These are phyloP conservation scores for Paramisgurnus dabryanus DNA, from an alignment of 2,113 vertebrate genomes.

Conservation along the genomic window DNA sequence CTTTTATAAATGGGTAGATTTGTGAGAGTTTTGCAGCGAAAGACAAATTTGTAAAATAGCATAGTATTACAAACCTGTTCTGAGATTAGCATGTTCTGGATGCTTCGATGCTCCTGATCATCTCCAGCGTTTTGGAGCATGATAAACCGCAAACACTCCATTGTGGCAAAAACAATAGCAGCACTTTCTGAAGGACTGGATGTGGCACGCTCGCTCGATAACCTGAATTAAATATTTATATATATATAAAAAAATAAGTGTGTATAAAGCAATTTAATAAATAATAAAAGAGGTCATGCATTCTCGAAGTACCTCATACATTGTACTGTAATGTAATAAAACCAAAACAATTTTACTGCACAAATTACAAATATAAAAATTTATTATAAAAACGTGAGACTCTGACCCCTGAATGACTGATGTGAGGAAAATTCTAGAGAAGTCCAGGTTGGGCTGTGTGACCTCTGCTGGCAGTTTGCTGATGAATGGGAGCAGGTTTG, in stretches of 20 bases:
- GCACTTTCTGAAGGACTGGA: slow-evolving; percentile 84
- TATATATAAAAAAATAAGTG: neutral
- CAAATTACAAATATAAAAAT: too few relatives aligned
- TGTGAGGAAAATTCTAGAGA: slow-evolving; percentile 84
- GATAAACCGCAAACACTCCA: slow-evolving; percentile 88
- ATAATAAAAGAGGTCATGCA: too few relatives aligned
- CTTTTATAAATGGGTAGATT: too few relatives aligned
- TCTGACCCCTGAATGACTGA: slow-evolving; percentile 84
- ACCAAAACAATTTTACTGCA: too few relatives aligned
- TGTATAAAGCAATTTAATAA: too few relatives aligned
- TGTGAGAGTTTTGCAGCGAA: too few relatives aligned
- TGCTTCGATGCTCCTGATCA: slow-evolving; percentile 68
- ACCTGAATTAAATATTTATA: slow-evolving; percentile 66
- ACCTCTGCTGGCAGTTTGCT: slow-evolving; percentile 85
- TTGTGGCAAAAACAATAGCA: slow-evolving; percentile 79
- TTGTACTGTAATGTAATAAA: too few relatives aligned
- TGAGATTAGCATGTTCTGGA: slow-evolving; percentile 83
- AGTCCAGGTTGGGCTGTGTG: slow-evolving; percentile 81
- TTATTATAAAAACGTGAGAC: neutral
- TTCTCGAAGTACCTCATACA: too few relatives aligned
- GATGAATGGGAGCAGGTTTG: slow-evolving; percentile 90
- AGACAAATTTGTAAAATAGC: too few relatives aligned
- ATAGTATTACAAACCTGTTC: slow-evolving; percentile 80
- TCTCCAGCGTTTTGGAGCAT: slow-evolving; percentile 76
- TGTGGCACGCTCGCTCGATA: slow-evolving; percentile 82